phyloP scores from a whole-genome alignment of 2,113 vertebrate species.

The Anoura caudifer region DNA sequence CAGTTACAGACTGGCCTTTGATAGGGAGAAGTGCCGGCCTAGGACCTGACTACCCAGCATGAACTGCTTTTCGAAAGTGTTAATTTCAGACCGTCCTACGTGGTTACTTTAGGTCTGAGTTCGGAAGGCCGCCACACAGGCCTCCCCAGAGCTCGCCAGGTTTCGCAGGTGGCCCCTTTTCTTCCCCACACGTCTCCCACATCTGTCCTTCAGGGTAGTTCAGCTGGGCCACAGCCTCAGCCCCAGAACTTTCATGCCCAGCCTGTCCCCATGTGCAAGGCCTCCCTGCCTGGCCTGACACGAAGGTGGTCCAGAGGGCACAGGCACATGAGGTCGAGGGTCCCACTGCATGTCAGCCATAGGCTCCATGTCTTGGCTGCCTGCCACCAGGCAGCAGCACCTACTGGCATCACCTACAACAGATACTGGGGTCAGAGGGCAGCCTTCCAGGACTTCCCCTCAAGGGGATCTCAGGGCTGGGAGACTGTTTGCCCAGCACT shows the following conservation, averaged over 20 bases:
- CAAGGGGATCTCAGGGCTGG: background rate
- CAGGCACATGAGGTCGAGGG: background rate
- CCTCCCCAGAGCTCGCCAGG: no score
- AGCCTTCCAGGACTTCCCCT: background rate
- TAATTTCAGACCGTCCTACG: no score
- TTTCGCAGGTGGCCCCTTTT: no score
- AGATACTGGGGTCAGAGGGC: background rate
- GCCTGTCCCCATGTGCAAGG: background rate
- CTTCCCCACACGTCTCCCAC: background rate
- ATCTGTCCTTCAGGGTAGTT: background rate
- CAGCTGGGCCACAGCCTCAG: background rate
- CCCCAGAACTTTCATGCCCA: background rate
- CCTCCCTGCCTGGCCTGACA: background rate
- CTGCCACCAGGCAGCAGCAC: background rate
- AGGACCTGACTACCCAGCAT: no score
- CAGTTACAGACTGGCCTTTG: no score
- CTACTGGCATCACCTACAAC: background rate
- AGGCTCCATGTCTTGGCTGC: background rate
- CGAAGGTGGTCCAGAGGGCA: background rate
- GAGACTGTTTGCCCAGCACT: fast-evolving
- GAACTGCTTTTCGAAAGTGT: no score
- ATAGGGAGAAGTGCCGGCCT: no score
- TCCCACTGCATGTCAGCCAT: background rate
- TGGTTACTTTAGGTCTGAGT: no score
- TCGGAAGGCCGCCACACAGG: no score